These are phyloP conservation scores for Gonatopus flavifemur DNA, from an alignment of 1,140 invertebrate species.

Conservation along the genomic window DNA sequence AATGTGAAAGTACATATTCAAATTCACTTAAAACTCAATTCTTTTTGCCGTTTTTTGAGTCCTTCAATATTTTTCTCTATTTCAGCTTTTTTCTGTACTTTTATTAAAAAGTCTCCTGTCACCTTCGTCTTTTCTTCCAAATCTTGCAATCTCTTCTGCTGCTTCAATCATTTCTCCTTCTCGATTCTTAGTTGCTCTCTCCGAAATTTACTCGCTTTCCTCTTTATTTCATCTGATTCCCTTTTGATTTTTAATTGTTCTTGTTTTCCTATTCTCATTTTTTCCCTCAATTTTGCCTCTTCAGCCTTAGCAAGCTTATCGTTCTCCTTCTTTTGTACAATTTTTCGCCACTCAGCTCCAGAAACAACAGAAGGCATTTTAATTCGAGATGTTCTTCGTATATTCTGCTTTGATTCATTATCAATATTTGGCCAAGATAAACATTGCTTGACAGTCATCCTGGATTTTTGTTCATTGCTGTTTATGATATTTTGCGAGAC, in stretches of 20 bases:
- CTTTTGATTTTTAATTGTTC: background rate
- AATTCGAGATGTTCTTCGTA: background rate
- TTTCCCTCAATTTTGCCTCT: background rate
- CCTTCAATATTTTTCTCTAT: no score
- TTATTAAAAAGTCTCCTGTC: no score
- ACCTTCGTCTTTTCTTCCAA: no score
- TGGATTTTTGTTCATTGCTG: background rate
- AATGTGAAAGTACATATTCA: no score
- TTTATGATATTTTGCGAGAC: background rate
- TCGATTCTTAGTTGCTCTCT: constrained; percentile 1
- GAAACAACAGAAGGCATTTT: background rate
- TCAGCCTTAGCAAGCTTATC: background rate
- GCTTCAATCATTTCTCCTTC: background rate
- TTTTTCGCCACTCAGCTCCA: background rate
- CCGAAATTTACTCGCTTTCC: background rate
- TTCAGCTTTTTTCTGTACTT: no score
- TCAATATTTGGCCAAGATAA: background rate
- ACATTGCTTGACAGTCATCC: background rate
- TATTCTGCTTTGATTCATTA: background rate
- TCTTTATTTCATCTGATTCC: background rate
- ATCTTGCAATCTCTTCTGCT: background rate
- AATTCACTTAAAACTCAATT: no score
- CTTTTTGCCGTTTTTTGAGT: background rate
- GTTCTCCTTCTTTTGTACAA: background rate
- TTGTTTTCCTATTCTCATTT: background rate